These are phyloP conservation scores for Perizoma affinitatum DNA, from an alignment of 2,888 invertebrate species.

Conservation along the genomic window DNA sequence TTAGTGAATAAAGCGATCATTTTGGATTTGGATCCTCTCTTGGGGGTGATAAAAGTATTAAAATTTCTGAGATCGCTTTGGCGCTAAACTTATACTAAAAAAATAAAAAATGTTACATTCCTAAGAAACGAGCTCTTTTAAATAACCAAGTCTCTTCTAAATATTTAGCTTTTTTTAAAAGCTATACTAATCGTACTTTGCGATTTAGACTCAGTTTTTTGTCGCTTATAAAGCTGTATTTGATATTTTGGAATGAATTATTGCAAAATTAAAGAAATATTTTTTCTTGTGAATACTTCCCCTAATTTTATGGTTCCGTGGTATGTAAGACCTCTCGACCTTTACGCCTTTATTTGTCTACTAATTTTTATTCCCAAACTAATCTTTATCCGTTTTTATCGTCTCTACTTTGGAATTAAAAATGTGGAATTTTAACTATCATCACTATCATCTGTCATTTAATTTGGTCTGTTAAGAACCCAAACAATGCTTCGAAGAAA, in stretches of 20 bases:
- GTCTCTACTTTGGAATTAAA: too few relatives aligned
- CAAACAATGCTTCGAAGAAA: too few relatives aligned
- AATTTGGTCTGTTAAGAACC: too few relatives aligned
- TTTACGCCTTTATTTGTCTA: slow-evolving; percentile 26
- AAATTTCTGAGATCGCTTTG: slow-evolving; percentile 16
- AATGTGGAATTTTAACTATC: too few relatives aligned
- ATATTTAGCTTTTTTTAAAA: slow-evolving; percentile 2
- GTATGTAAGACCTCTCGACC: slow-evolving; percentile 26
- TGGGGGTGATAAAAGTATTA: slow-evolving; percentile 30
- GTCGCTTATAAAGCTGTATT: slow-evolving; percentile 8
- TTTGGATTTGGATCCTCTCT: slow-evolving; percentile 22
- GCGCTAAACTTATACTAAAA: slow-evolving; percentile 11
- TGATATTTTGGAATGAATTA: slow-evolving; percentile 7
- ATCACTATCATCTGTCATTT: too few relatives aligned
- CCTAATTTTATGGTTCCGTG: slow-evolving; percentile 31
- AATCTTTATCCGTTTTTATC: too few relatives aligned
- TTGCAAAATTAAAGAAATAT: slow-evolving; percentile 20
- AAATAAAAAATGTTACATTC: slow-evolving; percentile 20
- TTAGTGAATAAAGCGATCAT: slow-evolving; percentile 30
- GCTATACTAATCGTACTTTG: slow-evolving; percentile 8
- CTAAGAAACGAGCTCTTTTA: slow-evolving; percentile 3
- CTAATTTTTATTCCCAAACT: slow-evolving; percentile 22
- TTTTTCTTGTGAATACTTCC: slow-evolving; percentile 22
- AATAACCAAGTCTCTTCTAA: not conserved
- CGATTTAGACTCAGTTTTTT: slow-evolving; percentile 9